Conservation (phyloP, 2,888 invertebrate genomes). For the Synergus itoensis region DNA sequence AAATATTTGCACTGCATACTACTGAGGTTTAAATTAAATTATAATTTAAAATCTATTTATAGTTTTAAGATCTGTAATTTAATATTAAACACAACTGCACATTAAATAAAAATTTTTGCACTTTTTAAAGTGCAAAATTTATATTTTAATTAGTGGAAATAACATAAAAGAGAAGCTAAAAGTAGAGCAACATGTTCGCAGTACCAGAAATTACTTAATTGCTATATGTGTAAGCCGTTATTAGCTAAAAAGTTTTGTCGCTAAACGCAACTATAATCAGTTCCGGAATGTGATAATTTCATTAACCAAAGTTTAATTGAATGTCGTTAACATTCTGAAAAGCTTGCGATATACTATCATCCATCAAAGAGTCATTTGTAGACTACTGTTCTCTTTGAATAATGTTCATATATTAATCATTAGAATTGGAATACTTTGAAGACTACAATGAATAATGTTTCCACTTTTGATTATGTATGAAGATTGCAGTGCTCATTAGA, state of each 20-base stretch:
- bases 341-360: background rate
- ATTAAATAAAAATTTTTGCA: background rate
- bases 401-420: conserved; percentile 2
- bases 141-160: conserved; percentile 6
- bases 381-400: conserved; percentile 23
- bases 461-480: background rate
- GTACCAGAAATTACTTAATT: conserved; percentile 22
- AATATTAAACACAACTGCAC: background rate
- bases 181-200: background rate
- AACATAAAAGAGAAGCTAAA: background rate
- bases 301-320: no score
- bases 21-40: background rate
- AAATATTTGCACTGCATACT: background rate
- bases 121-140: conserved; percentile 16
- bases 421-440: background rate
- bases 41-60: background rate
- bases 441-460: conserved; percentile 14
- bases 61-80: background rate
- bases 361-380: conserved; percentile 6
- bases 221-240: background rate
- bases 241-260: conserved; percentile 4
- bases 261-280: background rate
- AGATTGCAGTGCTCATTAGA: background rate
- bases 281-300: no score
- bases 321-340: background rate